A percentile compares a stretch with the other conserved stretches of the same genome.
phyloP scores from a whole-genome alignment of 2,888 invertebrate species.

The Entomobrya multifasciata region DNA sequence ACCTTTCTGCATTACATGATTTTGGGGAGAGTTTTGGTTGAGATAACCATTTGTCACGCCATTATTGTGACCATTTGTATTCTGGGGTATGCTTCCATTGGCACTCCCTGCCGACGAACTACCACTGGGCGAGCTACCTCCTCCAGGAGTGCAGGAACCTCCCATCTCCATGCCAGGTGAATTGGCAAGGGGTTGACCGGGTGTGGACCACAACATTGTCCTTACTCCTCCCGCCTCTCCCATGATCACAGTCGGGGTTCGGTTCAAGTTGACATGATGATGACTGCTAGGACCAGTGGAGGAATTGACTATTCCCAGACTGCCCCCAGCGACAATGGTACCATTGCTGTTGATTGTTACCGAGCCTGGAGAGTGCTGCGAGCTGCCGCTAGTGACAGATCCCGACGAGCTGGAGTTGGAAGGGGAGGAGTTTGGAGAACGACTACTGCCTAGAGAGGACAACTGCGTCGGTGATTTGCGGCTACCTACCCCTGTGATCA shows the following conservation, averaged over 20 bases:
- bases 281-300: constrained; percentile 80
- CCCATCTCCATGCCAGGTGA: constrained; percentile 65
- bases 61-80: constrained; percentile 80
- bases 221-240: constrained; percentile 91
- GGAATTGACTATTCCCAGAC: constrained; percentile 78
- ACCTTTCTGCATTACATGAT: constrained; percentile 76
- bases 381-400: constrained; percentile 75
- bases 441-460: constrained; percentile 73
- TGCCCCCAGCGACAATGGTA: constrained; percentile 79
- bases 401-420: constrained; percentile 78
- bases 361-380: constrained; percentile 77
- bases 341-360: constrained; percentile 69
- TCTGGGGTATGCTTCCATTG: constrained; percentile 62
- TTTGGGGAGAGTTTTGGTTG: constrained; percentile 76
- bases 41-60: constrained; percentile 74
- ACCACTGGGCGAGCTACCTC: constrained; percentile 57
- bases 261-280: constrained; percentile 80
- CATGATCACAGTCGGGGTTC: constrained; percentile 84
- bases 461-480: constrained; percentile 76
- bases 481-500: constrained; percentile 72
- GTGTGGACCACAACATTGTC: constrained; percentile 87
- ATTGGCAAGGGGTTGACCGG: constrained; percentile 82
- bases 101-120: constrained; percentile 48
- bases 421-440: constrained; percentile 79
- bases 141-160: constrained; percentile 60